These are phyloP conservation scores for Chloropsis cyanopogon DNA, from an alignment of 2,113 vertebrate genomes.

Conservation along the genomic window DNA sequence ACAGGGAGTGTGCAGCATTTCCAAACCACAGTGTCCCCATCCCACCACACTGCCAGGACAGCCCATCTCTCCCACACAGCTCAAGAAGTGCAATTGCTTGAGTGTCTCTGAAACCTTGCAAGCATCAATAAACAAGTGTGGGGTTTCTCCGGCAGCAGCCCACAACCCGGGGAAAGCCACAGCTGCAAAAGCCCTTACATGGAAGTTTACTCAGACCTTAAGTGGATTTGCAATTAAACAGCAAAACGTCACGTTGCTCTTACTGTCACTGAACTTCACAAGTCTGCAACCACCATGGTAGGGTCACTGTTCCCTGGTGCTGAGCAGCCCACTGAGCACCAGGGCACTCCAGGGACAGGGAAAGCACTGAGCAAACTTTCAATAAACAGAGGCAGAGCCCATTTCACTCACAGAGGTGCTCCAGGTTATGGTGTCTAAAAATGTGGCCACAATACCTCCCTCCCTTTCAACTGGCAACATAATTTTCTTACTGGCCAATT, in stretches of 20 bases:
- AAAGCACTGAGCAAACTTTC: not conserved
- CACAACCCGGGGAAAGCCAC: not conserved
- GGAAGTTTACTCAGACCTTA: constrained; percentile 14
- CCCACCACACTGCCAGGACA: not conserved
- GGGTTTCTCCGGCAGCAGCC: constrained; percentile 2
- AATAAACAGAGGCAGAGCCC: not conserved
- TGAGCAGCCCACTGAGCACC: not conserved
- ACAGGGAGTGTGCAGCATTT: rapidly evolving
- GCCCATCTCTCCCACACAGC: not conserved
- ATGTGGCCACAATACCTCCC: not conserved
- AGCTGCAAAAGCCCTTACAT: not conserved
- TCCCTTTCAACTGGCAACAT: not conserved
- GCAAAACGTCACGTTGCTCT: not conserved
- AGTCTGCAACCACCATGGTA: not conserved
- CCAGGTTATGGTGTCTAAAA: not conserved
- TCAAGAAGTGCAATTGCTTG: not conserved
- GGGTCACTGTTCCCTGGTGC: not conserved
- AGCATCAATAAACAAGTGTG: constrained; percentile 12
- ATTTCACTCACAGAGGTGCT: not conserved
- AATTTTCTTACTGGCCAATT: not conserved
- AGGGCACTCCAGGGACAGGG: not conserved
- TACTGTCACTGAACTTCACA: not conserved
- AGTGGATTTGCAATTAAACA: not conserved
- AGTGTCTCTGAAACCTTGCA: not conserved
- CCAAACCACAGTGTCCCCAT: not conserved